Evolutionary conservation across 2,113 vertebrate species (phyloP).

Genomic region (Formicarius rufipectus): DNA sequence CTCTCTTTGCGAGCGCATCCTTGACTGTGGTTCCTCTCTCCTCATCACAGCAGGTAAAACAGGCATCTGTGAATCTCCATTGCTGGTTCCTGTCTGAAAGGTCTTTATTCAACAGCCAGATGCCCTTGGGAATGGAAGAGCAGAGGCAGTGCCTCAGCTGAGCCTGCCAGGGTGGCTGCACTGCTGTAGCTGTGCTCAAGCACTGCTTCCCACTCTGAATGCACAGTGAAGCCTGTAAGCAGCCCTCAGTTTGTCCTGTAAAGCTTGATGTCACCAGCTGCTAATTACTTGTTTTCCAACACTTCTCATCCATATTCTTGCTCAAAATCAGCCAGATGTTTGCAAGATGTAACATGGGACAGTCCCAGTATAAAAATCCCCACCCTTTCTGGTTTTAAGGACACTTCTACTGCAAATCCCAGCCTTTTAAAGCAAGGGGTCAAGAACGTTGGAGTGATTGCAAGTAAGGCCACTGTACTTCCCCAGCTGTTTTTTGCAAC

Average conservation of each 20-base stretch:
- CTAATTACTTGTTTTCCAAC: background rate
- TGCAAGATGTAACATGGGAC: background rate
- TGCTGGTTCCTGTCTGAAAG: background rate
- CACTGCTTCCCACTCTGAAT: background rate
- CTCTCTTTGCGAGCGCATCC: constrained; percentile 90
- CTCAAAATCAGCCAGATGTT: background rate
- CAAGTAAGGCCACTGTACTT: background rate
- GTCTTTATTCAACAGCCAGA: background rate
- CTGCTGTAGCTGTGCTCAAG: background rate
- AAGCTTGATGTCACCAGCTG: constrained; percentile 22
- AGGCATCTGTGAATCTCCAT: accelerated
- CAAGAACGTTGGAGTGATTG: background rate
- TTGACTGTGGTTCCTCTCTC: constrained; percentile 87
- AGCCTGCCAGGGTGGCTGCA: background rate
- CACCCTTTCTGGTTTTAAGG: background rate
- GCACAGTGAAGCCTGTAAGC: background rate
- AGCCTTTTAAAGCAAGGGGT: background rate
- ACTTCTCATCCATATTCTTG: background rate
- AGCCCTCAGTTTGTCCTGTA: background rate
- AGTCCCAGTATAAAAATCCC: background rate
- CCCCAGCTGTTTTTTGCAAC: background rate
- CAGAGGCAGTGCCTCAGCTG: background rate
- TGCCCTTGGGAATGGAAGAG: background rate
- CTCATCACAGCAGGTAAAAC: constrained; percentile 90
- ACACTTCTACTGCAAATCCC: background rate